Conservation (phyloP, 2,113 vertebrate genomes). For the Entomyzon cyanotis region DNA sequence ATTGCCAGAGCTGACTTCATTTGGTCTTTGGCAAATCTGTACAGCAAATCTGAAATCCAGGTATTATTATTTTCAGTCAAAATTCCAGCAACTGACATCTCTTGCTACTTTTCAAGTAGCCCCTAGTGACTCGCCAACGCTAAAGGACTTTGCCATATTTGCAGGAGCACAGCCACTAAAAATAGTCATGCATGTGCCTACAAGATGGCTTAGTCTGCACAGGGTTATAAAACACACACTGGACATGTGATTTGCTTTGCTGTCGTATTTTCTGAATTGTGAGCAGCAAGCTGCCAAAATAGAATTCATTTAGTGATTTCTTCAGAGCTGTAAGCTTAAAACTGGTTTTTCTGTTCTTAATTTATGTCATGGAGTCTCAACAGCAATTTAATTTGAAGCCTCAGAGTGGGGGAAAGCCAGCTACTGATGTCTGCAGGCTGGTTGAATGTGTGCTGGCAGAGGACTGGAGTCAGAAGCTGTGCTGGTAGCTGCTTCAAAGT, state of each 20-base stretch:
- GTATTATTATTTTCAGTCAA: slow-evolving; percentile 55
- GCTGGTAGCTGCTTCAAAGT: slow-evolving; percentile 46
- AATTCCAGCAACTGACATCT: slow-evolving; percentile 39
- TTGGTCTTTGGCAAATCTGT: slow-evolving; percentile 54
- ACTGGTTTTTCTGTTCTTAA: slow-evolving; percentile 68
- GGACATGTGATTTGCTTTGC: slow-evolving; percentile 48
- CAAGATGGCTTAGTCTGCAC: slow-evolving; percentile 45
- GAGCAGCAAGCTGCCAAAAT: slow-evolving; percentile 59
- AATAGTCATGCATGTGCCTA: slow-evolving; percentile 62
- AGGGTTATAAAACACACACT: slow-evolving; percentile 36
- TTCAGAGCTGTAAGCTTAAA: slow-evolving; percentile 62
- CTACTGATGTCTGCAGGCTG: slow-evolving; percentile 61
- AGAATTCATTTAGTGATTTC: slow-evolving; percentile 49
- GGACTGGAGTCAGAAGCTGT: slow-evolving; percentile 28
- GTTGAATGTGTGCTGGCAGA: slow-evolving; percentile 53
- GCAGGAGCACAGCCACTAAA: slow-evolving; percentile 60
- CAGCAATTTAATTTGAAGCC: slow-evolving; percentile 67
- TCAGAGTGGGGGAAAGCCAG: slow-evolving; percentile 35
- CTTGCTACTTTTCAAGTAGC: slow-evolving; percentile 60
- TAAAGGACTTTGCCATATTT: slow-evolving; percentile 49
- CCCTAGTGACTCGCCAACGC: background rate
- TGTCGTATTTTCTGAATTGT: slow-evolving; percentile 25
- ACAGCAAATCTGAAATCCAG: slow-evolving; percentile 49
- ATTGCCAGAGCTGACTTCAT: slow-evolving; percentile 62
- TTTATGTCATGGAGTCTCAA: slow-evolving; percentile 63